phyloP scores from a whole-genome alignment of 2,113 vertebrate genomes.

The Fregetta grallaria region DNA sequence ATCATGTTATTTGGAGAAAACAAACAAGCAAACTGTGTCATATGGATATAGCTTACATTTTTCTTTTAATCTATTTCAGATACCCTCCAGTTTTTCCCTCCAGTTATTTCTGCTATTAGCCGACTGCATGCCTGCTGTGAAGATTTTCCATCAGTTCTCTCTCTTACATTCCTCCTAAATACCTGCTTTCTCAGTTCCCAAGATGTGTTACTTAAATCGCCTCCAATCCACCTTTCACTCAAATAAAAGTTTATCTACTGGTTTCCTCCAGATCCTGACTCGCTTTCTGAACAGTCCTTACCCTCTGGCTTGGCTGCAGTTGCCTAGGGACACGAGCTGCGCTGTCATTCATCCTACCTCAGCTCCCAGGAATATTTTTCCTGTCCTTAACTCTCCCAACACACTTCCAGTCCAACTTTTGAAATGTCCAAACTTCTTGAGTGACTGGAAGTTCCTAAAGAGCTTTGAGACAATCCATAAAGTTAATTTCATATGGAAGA shows the following conservation, averaged over 20 bases:
- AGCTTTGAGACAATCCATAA: not conserved
- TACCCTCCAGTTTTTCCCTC: not conserved
- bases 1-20: not conserved
- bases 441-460: not conserved
- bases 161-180: not conserved
- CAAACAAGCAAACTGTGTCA: not conserved
- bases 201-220: not conserved
- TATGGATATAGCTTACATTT: not conserved
- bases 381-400: not conserved
- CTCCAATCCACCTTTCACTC: not conserved
- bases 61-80: not conserved
- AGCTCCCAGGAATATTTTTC: not conserved
- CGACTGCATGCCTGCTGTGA: not conserved
- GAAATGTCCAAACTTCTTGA: not conserved
- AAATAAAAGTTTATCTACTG: not conserved
- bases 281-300: not conserved
- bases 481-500: not conserved
- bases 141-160: not conserved
- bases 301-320: not conserved
- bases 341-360: too few relatives aligned
- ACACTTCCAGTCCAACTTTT: not conserved
- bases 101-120: not conserved
- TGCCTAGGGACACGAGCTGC: fast-evolving
- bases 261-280: not conserved
- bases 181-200: not conserved